phyloP scores from a whole-genome alignment of 2,888 invertebrate species.

The Leucophenga montana region DNA sequence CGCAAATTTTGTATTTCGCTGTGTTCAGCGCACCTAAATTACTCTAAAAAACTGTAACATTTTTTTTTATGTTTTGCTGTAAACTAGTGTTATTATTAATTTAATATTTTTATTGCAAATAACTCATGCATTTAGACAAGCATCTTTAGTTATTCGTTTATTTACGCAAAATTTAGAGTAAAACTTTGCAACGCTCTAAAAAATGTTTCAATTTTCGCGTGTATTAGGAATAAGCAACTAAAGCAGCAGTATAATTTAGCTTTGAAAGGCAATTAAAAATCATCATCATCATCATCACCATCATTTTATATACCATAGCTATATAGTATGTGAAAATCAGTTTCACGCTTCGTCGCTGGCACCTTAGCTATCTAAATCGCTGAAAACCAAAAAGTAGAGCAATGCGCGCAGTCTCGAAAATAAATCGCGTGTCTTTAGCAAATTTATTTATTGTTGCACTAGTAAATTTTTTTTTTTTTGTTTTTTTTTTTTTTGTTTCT shows the following conservation, averaged over 20 bases:
- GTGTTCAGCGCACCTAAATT: no score
- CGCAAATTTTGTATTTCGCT: no score
- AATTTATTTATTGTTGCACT: constrained; percentile 13
- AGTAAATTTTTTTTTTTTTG: constrained; percentile 5
- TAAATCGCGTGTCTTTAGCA: constrained; percentile 19
- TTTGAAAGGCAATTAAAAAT: not conserved
- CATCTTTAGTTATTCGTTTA: not conserved
- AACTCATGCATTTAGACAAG: constrained; percentile 13
- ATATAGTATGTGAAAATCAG: constrained; percentile 1
- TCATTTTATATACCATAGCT: no score
- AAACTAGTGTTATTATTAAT: no score
- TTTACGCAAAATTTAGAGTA: not conserved
- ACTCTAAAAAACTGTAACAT: no score
- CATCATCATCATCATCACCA: not conserved
- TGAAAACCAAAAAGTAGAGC: constrained; percentile 7
- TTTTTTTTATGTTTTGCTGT: constrained; percentile 24
- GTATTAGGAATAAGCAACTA: not conserved
- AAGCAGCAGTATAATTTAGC: not conserved
- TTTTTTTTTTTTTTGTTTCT: constrained; percentile 14
- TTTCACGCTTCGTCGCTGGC: constrained; percentile 6
- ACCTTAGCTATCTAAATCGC: no score
- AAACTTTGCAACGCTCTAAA: constrained; percentile 18
- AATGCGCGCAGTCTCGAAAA: not conserved
- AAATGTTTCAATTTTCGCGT: constrained; percentile 5
- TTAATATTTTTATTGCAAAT: constrained; percentile 1